Evolutionary conservation across 2,113 vertebrate genomes (phyloP).

Genomic region (Todiramphus chloris): DNA sequence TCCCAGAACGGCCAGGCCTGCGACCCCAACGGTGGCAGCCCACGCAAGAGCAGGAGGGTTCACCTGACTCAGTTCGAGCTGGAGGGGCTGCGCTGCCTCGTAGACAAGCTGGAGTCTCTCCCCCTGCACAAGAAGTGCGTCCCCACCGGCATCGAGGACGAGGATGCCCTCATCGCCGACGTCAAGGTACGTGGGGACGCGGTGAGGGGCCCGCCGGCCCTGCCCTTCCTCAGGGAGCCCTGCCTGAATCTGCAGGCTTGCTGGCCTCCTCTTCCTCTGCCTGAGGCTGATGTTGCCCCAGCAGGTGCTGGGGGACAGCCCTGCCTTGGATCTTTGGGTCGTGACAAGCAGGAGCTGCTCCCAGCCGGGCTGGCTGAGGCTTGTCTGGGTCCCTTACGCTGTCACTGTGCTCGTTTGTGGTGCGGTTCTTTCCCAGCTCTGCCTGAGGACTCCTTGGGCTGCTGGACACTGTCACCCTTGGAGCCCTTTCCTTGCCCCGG

Average conservation of each 20-base stretch:
- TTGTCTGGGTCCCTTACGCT: rapidly evolving
- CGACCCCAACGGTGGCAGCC: conserved; percentile 68
- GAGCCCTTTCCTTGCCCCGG: background rate
- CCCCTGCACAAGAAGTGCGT: conserved; percentile 93
- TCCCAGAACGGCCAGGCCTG: conserved; percentile 79
- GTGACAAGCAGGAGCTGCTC: background rate
- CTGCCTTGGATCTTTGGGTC: background rate
- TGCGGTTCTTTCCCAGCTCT: background rate
- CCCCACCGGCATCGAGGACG: conserved; percentile 88
- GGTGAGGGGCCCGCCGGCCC: rapidly evolving
- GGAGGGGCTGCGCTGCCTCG: conserved; percentile 91
- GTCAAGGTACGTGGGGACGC: conserved; percentile 79
- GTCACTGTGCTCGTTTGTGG: rapidly evolving
- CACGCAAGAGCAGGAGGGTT: conserved; percentile 73
- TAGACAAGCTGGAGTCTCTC: conserved; percentile 92
- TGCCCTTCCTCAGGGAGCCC: too few relatives aligned
- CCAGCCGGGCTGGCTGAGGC: background rate
- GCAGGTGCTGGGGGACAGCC: background rate
- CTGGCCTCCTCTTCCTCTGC: background rate
- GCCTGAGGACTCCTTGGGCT: background rate
- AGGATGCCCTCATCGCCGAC: conserved; percentile 87
- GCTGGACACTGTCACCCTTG: background rate
- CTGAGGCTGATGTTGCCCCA: rapidly evolving
- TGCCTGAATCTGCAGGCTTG: background rate
- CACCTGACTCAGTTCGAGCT: conserved; percentile 91